Conservation (phyloP, 2,888 invertebrate species). For the Caenorhabditis virilis region DNA sequence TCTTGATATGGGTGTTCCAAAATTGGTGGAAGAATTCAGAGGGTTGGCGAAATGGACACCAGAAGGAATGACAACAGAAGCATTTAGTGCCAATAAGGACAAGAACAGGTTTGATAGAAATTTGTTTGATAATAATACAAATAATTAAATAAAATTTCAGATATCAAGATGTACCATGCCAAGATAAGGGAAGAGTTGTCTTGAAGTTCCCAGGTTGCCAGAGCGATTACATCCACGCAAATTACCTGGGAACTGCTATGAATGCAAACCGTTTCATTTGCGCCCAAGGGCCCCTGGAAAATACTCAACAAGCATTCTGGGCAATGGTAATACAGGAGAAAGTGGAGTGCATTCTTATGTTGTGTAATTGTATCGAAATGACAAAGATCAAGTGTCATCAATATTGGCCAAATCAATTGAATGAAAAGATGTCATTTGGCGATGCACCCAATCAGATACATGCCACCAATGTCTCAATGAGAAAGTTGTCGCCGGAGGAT, state of each 20-base stretch:
- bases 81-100: constrained; percentile 45
- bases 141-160: constrained; percentile 1
- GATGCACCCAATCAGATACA: constrained; percentile 19
- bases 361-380: constrained; percentile 54
- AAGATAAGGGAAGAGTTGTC: constrained; percentile 43
- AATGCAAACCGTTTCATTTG: constrained; percentile 52
- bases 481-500: constrained; percentile 19
- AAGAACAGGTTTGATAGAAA: constrained; percentile 29
- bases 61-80: constrained; percentile 44
- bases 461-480: constrained; percentile 11
- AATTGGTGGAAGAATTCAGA: constrained; percentile 48
- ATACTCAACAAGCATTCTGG: constrained; percentile 39
- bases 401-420: constrained; percentile 31
- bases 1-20: constrained; percentile 44
- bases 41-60: constrained; percentile 50
- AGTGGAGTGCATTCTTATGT: constrained; percentile 35
- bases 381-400: constrained; percentile 36
- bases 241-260: constrained; percentile 42
- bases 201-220: constrained; percentile 33
- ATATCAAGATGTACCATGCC: constrained; percentile 51
- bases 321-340: constrained; percentile 36
- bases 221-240: constrained; percentile 54
- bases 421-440: constrained; percentile 26
- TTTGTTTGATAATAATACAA: constrained; percentile 26
- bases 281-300: constrained; percentile 47